A percentile compares a stretch with the other conserved stretches of the same genome.
Conservation (phyloP, 2,888 invertebrate genomes). For the Dasypolia templi region DNA sequence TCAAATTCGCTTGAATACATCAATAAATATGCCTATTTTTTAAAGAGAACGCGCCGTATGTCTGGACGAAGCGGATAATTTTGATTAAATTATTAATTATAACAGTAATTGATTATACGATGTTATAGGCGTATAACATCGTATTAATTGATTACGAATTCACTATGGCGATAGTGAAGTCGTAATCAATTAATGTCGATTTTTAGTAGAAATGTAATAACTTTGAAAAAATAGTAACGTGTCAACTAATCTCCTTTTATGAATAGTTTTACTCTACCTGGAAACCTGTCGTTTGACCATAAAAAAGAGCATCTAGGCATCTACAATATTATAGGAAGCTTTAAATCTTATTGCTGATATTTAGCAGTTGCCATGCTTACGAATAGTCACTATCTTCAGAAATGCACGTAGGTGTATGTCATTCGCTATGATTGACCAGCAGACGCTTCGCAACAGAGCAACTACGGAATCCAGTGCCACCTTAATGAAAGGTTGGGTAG, state of each 20-base stretch:
- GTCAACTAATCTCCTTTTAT: neutral
- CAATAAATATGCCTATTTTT: constrained; percentile 64
- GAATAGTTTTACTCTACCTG: neutral
- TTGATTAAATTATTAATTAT: constrained; percentile 57
- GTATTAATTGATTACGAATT: too few relatives aligned
- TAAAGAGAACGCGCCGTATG: constrained; percentile 37
- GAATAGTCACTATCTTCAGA: constrained; percentile 7
- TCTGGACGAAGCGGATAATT: constrained; percentile 38
- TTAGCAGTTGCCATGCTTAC: constrained; percentile 9
- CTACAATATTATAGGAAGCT: neutral
- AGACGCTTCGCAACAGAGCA: constrained; percentile 30
- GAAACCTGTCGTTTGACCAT: neutral
- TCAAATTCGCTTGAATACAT: constrained; percentile 83
- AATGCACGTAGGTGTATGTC: constrained; percentile 20
- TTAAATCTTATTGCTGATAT: neutral
- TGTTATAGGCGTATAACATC: constrained; percentile 36
- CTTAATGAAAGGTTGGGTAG: constrained; percentile 50
- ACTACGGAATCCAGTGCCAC: constrained; percentile 37
- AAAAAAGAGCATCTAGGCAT: neutral
- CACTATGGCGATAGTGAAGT: constrained; percentile 39
- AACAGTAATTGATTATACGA: constrained; percentile 41
- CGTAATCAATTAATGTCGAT: constrained; percentile 50
- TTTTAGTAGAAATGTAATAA: constrained; percentile 15
- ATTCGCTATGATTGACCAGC: constrained; percentile 30
- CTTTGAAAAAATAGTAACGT: constrained; percentile 1